Percentiles rank a stretch among this genome's conserved stretches.
phyloP scores from a whole-genome alignment of 2,113 vertebrate genomes.

The Cathartes aura region DNA sequence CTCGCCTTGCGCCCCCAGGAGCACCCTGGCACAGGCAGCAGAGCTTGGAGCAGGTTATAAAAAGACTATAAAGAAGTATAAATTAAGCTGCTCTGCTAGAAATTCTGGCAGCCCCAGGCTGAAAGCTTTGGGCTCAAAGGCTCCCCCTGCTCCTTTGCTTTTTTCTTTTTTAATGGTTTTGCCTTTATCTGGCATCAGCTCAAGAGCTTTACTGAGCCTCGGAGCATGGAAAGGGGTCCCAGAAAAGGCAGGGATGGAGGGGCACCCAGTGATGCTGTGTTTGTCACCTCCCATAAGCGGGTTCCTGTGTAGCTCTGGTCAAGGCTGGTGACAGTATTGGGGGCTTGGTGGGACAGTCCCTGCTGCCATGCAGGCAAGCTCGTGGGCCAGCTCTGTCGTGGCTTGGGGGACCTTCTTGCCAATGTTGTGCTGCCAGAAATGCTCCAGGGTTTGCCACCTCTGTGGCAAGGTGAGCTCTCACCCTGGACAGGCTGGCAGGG shows the following conservation, averaged over 20 bases:
- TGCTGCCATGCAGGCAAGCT: rapidly evolving
- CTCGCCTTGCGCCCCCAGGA: background rate
- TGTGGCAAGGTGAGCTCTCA: rapidly evolving
- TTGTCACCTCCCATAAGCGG: background rate
- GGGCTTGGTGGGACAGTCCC: background rate
- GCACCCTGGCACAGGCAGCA: background rate
- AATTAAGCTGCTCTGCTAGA: background rate
- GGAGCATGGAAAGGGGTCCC: background rate
- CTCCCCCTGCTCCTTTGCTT: background rate
- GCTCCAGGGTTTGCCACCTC: background rate
- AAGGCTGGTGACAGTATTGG: background rate
- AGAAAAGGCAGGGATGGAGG: background rate
- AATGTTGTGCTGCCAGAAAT: background rate
- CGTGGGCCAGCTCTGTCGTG: background rate
- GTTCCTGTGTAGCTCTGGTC: background rate
- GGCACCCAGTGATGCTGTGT: background rate
- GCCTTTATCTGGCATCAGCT: conserved; percentile 3
- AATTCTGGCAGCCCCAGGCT: background rate
- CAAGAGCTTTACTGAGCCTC: background rate
- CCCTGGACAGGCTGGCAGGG: background rate
- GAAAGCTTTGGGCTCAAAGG: background rate
- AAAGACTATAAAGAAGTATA: background rate
- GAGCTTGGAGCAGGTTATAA: background rate
- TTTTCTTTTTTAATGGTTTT: background rate
- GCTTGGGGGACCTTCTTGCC: background rate